Evolutionary conservation across 2,113 vertebrate species (phyloP).

Genomic region (Circaetus cinerascens): DNA sequence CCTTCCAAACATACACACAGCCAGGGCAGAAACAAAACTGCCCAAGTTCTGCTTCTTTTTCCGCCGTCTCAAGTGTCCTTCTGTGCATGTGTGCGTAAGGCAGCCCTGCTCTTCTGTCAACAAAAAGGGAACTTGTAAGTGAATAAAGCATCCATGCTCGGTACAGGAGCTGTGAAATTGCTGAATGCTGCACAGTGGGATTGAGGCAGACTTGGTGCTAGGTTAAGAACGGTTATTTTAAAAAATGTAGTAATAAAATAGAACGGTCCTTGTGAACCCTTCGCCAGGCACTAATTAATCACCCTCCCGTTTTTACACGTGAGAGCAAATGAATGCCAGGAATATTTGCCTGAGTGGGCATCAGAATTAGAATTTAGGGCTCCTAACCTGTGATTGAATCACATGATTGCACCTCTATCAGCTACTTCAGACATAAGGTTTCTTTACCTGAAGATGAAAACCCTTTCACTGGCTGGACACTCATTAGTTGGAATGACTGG

Average conservation of each 20-base stretch:
- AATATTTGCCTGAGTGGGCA: background rate
- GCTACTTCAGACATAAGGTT: background rate
- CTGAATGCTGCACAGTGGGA: rapidly evolving
- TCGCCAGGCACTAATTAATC: background rate
- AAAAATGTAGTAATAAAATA: background rate
- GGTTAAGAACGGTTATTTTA: background rate
- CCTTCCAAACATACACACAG: background rate
- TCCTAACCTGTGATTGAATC: background rate
- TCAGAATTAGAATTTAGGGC: background rate
- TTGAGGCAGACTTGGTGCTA: background rate
- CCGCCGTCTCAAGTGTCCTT: background rate
- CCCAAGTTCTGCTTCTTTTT: background rate
- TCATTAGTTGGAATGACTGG: background rate
- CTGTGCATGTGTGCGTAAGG: background rate
- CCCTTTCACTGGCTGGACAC: background rate
- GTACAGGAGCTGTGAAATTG: background rate
- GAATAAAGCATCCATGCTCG: background rate
- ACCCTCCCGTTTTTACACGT: background rate
- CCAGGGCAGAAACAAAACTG: background rate
- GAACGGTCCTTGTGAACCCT: background rate
- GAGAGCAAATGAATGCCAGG: background rate
- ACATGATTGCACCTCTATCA: background rate
- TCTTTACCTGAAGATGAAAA: background rate
- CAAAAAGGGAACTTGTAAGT: background rate
- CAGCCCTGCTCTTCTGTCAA: background rate